Conservation (phyloP, 2,797 vertebrate species). For the Sphaeramia orbicularis region DNA sequence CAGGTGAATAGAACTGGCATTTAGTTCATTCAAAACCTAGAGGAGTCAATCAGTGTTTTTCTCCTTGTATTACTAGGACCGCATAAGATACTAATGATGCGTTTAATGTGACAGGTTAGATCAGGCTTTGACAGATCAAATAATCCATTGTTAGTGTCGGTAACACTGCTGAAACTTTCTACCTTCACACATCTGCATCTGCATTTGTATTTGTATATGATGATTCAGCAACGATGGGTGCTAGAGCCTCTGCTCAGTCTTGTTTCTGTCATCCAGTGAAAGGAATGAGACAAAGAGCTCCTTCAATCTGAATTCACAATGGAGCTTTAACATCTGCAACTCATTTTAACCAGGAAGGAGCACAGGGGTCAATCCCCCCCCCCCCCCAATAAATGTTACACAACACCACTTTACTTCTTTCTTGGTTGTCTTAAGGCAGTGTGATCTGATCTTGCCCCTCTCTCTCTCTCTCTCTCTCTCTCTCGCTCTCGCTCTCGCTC, state of each 20-base stretch:
- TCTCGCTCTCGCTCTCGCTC: conserved; percentile 2
- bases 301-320: conserved; percentile 62
- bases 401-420: conserved; percentile 48
- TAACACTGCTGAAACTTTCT: conserved; percentile 4
- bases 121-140: no score
- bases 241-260: conserved; percentile 17
- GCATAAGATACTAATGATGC: no score
- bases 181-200: conserved; percentile 38
- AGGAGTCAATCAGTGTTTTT: no score
- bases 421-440: conserved; percentile 30
- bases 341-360: conserved; percentile 72
- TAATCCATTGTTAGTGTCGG: no score
- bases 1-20: no score
- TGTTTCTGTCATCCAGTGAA: conserved; percentile 25
- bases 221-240: conserved; percentile 46
- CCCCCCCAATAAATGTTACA: conserved; percentile 32
- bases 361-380: conserved; percentile 47
- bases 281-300: conserved; percentile 67
- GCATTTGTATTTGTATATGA: conserved; percentile 34
- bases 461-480: conserved; percentile 4
- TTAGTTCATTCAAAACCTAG: no score
- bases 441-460: conserved; percentile 40
- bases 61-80: no score
- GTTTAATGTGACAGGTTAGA: background rate
- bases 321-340: conserved; percentile 73